Conservation (phyloP, 2,888 invertebrate genomes). For the Sinopyrophorus schimmeli region DNA sequence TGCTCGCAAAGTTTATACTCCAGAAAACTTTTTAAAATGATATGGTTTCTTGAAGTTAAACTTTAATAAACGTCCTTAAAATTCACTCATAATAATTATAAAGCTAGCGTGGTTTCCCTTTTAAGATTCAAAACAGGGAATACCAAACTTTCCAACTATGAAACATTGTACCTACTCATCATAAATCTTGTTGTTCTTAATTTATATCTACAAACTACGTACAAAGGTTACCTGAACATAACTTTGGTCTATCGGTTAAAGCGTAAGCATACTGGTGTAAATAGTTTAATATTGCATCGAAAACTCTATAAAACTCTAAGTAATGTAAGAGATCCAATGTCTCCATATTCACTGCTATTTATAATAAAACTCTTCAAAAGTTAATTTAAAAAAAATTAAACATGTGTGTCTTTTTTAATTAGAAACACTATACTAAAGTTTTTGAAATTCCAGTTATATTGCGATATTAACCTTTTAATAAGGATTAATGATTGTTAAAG, state of each 20-base stretch:
- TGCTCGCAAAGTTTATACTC: constrained; percentile 6
- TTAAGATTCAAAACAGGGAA: constrained; percentile 22
- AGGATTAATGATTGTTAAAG: no score
- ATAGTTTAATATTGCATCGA: not conserved
- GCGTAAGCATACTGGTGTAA: no score
- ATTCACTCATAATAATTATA: constrained; percentile 16
- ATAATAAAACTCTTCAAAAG: no score
- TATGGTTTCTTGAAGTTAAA: constrained; percentile 6
- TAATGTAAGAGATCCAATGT: not conserved
- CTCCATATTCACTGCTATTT: no score
- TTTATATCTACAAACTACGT: constrained; percentile 25
- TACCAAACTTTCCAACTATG: constrained; percentile 21
- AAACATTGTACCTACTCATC: constrained; percentile 23
- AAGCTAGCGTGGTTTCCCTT: constrained; percentile 15
- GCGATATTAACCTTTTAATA: no score
- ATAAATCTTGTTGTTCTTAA: constrained; percentile 25
- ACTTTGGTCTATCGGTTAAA: constrained; percentile 11
- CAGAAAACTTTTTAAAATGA: constrained; percentile 7
- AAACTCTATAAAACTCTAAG: not conserved
- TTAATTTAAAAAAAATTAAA: no score
- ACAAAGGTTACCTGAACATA: constrained; percentile 19
- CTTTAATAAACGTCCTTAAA: constrained; percentile 15
- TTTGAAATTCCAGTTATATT: no score
- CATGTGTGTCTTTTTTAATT: no score
- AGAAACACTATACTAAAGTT: no score